phyloP scores from a whole-genome alignment of 2,113 vertebrate genomes.

The Emydura subglobosa region DNA sequence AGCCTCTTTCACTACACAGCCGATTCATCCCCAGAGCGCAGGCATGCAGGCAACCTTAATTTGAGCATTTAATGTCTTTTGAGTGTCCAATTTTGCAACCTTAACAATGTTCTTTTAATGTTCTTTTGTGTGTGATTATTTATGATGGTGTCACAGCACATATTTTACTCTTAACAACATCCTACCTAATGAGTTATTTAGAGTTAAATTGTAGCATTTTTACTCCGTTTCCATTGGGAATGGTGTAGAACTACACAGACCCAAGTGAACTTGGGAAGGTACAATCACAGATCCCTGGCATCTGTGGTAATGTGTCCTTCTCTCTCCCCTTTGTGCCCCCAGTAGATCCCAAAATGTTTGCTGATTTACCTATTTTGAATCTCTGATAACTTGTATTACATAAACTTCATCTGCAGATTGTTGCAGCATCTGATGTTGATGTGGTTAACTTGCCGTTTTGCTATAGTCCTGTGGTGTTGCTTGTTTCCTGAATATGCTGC shows the following conservation, averaged over 20 bases:
- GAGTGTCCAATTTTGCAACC: not conserved
- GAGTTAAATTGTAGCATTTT: not conserved
- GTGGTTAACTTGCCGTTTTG: not conserved
- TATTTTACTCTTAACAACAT: not conserved
- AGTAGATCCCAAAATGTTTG: not conserved
- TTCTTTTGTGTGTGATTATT: rapidly evolving
- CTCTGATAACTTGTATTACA: not conserved
- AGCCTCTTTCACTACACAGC: not conserved
- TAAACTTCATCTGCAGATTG: not conserved
- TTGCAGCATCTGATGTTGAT: not conserved
- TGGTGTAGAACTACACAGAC: not conserved
- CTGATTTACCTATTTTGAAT: not conserved
- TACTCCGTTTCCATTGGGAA: not conserved
- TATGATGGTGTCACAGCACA: not conserved
- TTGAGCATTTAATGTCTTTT: not conserved
- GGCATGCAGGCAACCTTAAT: not conserved
- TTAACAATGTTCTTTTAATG: not conserved
- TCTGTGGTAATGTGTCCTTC: not conserved
- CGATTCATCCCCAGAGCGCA: not conserved
- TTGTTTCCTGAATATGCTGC: not conserved
- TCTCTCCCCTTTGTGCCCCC: not conserved
- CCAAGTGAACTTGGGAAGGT: not conserved
- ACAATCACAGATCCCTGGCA: not conserved
- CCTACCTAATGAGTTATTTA: not conserved
- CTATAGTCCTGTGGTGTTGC: not conserved